phyloP scores from a whole-genome alignment of 2,797 vertebrate genomes.

The Somateria mollissima region DNA sequence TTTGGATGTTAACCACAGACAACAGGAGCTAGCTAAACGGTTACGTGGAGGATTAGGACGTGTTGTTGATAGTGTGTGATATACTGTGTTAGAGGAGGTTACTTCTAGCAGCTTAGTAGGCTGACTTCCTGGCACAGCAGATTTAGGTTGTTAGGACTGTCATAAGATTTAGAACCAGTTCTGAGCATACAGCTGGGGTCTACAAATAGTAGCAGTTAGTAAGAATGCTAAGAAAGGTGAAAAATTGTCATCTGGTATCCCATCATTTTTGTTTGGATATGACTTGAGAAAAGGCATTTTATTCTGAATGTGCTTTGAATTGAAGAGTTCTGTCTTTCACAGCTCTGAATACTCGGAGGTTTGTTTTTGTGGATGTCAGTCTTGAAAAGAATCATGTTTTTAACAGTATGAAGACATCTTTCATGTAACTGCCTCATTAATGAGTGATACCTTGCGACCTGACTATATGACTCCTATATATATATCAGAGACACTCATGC shows the following conservation, averaged over 20 bases:
- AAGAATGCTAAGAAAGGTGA: neutral
- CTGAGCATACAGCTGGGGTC: neutral
- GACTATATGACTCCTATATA: neutral
- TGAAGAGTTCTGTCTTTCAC: neutral
- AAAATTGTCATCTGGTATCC: neutral
- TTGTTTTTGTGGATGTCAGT: neutral
- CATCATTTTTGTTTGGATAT: neutral
- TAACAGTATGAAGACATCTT: neutral
- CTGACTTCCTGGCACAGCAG: neutral
- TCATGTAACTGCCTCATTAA: neutral
- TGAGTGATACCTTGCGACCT: neutral
- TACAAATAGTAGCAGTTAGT: neutral
- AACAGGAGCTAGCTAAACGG: neutral
- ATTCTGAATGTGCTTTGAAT: neutral
- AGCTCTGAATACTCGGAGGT: neutral
- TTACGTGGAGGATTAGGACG: neutral
- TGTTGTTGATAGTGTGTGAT: neutral
- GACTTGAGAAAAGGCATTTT: neutral
- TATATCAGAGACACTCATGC: neutral
- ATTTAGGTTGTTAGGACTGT: neutral
- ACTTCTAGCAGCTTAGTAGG: neutral
- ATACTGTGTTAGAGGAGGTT: neutral
- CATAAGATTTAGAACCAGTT: neutral
- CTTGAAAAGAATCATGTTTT: neutral
- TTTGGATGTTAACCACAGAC: neutral